Conservation (phyloP, 2,797 vertebrate species). For the Rhinella marina region DNA sequence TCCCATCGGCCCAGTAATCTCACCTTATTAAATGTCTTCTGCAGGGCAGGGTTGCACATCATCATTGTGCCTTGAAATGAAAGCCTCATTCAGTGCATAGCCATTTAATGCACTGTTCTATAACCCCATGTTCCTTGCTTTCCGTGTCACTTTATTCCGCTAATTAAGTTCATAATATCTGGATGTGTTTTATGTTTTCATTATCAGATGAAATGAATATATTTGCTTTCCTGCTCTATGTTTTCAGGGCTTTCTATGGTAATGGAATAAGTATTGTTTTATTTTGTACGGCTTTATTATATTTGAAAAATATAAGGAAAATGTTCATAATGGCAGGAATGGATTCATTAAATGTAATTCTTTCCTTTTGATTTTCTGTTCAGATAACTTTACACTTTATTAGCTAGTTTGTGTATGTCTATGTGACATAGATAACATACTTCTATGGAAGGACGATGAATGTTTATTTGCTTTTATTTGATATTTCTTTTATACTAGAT, state of each 20-base stretch:
- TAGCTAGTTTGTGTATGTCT: neutral
- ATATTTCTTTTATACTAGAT: too few species aligned
- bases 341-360: neutral
- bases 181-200: neutral
- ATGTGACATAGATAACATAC: neutral
- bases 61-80: slow-evolving; percentile 1
- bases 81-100: neutral
- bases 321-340: neutral
- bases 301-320: neutral
- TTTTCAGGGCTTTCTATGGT: neutral
- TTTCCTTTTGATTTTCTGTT: neutral
- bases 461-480: too few species aligned
- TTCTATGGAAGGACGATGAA: neutral
- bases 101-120: neutral
- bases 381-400: neutral
- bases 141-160: neutral
- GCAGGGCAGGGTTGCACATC: slow-evolving; percentile 23
- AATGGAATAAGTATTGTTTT: neutral
- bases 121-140: neutral
- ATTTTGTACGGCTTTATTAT: neutral
- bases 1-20: slow-evolving; percentile 19
- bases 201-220: neutral
- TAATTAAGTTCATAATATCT: slow-evolving; percentile 10
- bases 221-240: neutral
- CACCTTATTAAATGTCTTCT: slow-evolving; percentile 25